Conservation (phyloP, 2,113 vertebrate genomes). For the Engraulis encrasicolus region DNA sequence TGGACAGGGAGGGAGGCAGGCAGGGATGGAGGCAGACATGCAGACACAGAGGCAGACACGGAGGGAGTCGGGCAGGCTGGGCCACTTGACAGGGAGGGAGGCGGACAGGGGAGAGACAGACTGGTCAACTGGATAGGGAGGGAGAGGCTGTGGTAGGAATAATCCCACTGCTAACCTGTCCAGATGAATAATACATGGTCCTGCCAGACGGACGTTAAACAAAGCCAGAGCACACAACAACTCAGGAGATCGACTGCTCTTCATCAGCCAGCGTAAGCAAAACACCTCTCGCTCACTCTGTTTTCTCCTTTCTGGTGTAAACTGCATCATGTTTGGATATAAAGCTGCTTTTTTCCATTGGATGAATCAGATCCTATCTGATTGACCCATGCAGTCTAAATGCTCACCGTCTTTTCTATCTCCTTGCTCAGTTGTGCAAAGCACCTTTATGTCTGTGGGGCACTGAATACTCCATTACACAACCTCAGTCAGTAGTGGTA, state of each 20-base stretch:
- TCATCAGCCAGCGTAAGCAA: slow-evolving; percentile 31
- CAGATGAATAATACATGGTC: slow-evolving; percentile 61
- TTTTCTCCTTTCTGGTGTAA: slow-evolving; percentile 26
- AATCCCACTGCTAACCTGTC: slow-evolving; percentile 58
- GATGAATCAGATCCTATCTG: not conserved
- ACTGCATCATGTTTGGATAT: slow-evolving; percentile 15
- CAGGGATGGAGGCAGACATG: too few relatives aligned
- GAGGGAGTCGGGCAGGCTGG: too few relatives aligned
- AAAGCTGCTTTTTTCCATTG: not conserved
- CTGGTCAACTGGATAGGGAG: slow-evolving; percentile 49
- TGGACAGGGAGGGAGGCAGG: too few relatives aligned
- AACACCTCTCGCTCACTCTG: not conserved
- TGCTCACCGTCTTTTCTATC: not conserved
- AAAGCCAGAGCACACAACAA: slow-evolving; percentile 49
- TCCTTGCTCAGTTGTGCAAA: not conserved
- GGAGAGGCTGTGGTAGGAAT: slow-evolving; percentile 53
- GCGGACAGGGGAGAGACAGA: too few relatives aligned
- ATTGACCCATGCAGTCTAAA: slow-evolving; percentile 19
- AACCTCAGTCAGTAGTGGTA: too few relatives aligned
- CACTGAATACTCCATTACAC: not conserved
- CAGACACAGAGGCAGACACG: too few relatives aligned
- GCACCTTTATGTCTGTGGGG: not conserved
- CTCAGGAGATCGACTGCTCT: slow-evolving; percentile 34
- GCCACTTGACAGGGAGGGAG: too few relatives aligned
- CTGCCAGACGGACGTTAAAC: slow-evolving; percentile 58